phyloP scores from a whole-genome alignment of 2,113 vertebrate genomes.

The Xerus inauris region DNA sequence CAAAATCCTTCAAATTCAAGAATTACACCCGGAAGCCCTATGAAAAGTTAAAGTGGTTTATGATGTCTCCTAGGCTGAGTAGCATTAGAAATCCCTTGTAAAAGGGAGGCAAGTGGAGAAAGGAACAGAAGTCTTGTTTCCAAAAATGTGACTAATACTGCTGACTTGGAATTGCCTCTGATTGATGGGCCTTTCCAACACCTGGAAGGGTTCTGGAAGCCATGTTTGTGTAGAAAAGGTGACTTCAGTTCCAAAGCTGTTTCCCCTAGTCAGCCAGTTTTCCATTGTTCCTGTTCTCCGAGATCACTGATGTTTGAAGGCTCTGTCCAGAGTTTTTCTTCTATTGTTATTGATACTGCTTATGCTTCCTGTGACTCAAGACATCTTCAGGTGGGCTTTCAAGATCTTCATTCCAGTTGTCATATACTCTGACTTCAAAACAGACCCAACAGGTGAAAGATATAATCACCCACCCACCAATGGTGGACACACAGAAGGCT shows the following conservation, averaged over 20 bases:
- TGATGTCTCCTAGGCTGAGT: background rate
- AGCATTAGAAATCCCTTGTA: background rate
- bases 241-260: background rate
- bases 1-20: conserved; percentile 26
- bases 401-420: conserved; percentile 88
- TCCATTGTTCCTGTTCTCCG: conserved; percentile 82
- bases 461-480: conserved; percentile 87
- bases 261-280: conserved; percentile 72
- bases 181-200: background rate
- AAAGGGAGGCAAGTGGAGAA: background rate
- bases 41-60: background rate
- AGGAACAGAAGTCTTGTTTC: background rate
- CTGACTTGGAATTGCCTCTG: background rate
- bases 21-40: background rate
- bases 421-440: conserved; percentile 89
- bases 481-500: conserved; percentile 16
- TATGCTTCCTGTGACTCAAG: conserved; percentile 90
- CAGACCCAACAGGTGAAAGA: conserved; percentile 91
- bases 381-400: conserved; percentile 85
- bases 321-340: conserved; percentile 83
- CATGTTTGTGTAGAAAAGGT: background rate
- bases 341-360: conserved; percentile 86
- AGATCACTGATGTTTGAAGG: conserved; percentile 83
- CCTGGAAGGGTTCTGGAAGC: background rate
- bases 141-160: background rate